Evolutionary conservation across 1,140 invertebrate genomes (phyloP), one percentile per base, ranked within the genome.

Genomic region (Drosophila hydei): DNA sequence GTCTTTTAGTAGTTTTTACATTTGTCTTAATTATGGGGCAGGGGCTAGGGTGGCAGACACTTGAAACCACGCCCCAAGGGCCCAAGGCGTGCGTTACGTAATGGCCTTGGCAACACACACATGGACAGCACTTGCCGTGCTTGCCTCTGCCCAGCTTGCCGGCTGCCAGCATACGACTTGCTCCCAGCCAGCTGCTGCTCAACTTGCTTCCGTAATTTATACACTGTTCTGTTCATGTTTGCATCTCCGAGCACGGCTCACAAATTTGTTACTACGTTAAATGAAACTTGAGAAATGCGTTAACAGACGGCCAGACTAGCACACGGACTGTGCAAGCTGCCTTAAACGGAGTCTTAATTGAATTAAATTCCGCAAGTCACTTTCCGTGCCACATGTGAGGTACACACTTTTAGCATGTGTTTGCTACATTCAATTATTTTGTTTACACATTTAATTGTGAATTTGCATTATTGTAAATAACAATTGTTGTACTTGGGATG

Each of bases 261-360:
- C 50, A 77, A 85, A 87, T 77, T 87, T 75, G 65, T 87, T 87
- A 80, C 77, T 72, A 75, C 77, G 75, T 85, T 81, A 83, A 87
- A 85, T 85, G 87, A 81, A 87, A 87, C 81, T 85, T 80, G 83
- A 87, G 81, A 85, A 85, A 88, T 87, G 77, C 80, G 81, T 81
- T 85, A 85, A 85, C 78, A 83, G 74, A 60, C 62, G 64, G 12
- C 58, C 38, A 7, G 38, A 62, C 45, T 75, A 42, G 56, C 62
- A 54, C 45, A 30, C 63, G 45, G 45, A 50, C 56, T 48, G 21
- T 42, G n/a, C 27, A 58, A 42, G 55, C 43, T 16, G 30, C 30
- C 30, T 11, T 8, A 3, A 5, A 23, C 7, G 2, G 4, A 54
- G 64, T 43, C 74, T 80, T 85, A 85, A 85, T 81, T 85, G 81